phyloP scores from a whole-genome alignment of 2,113 vertebrate species.

The Silurus meridionalis region DNA sequence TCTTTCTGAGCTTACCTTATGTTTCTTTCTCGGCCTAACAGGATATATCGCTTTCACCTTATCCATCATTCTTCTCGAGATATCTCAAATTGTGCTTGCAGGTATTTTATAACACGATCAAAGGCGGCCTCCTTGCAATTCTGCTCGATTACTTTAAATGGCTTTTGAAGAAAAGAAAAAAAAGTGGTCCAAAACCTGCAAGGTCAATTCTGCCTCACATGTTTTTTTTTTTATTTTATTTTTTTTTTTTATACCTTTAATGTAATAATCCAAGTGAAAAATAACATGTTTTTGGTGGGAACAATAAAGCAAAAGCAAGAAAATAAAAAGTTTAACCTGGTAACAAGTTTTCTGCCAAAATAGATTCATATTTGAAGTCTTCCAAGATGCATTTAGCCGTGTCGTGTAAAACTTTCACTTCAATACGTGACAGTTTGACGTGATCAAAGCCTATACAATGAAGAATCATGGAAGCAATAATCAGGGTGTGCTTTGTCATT shows the following conservation, averaged over 20 bases:
- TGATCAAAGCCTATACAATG: too few species aligned
- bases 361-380: too few species aligned
- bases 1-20: not conserved
- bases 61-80: not conserved
- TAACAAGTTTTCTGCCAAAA: too few species aligned
- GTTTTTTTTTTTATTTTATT: slow-evolving; percentile 57
- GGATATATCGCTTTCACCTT: not conserved
- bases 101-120: slow-evolving; percentile 33
- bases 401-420: too few species aligned
- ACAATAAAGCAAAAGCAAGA: too few species aligned
- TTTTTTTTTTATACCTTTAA: slow-evolving; percentile 52
- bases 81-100: slow-evolving; percentile 44
- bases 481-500: too few species aligned
- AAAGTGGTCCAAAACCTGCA: slow-evolving; percentile 57
- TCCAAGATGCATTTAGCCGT: too few species aligned
- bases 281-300: too few species aligned
- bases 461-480: too few species aligned
- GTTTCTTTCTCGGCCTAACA: not conserved
- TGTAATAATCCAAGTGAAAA: too few species aligned
- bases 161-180: slow-evolving; percentile 57
- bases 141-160: slow-evolving; percentile 43
- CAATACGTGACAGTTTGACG: too few species aligned
- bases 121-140: slow-evolving; percentile 34
- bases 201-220: slow-evolving; percentile 64
- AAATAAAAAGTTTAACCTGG: too few species aligned